A percentile compares a stretch with the other conserved stretches of the same genome.
These are phyloP conservation scores for Drosophila bifasciata DNA, from an alignment of 1,140 invertebrate species.

Conservation along the genomic window DNA sequence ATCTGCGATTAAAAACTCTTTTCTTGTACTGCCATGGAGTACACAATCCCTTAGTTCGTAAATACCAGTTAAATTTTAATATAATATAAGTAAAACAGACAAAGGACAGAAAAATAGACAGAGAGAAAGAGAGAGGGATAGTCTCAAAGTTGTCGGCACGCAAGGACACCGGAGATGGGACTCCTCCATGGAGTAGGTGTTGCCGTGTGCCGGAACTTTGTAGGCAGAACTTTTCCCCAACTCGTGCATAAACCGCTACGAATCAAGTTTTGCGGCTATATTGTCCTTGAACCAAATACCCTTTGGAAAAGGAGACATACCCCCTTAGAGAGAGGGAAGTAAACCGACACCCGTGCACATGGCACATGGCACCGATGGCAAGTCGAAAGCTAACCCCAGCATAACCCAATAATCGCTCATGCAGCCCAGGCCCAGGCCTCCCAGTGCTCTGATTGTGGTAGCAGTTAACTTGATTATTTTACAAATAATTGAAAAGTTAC, in stretches of 20 bases:
- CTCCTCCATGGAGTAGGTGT: slow-evolving; percentile 56
- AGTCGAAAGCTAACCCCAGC: neutral
- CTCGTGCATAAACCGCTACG: slow-evolving; percentile 55
- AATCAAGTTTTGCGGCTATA: slow-evolving; percentile 72
- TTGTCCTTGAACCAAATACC: slow-evolving; percentile 74
- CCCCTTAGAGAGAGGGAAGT: neutral
- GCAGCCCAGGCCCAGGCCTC: neutral
- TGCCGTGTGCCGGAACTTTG: slow-evolving; percentile 47
- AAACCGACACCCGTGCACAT: slow-evolving; percentile 7
- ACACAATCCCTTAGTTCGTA: slow-evolving; percentile 15
- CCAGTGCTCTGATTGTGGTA: slow-evolving; percentile 47
- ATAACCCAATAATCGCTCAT: slow-evolving; percentile 24
- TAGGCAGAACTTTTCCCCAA: slow-evolving; percentile 41
- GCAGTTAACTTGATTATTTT: slow-evolving; percentile 81
- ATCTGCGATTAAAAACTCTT: slow-evolving; percentile 13
- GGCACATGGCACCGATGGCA: slow-evolving; percentile 34
- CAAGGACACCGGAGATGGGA: slow-evolving; percentile 50
- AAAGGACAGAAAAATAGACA: slow-evolving; percentile 15
- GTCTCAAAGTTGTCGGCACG: slow-evolving; percentile 61
- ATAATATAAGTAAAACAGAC: slow-evolving; percentile 64
- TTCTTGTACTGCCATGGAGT: slow-evolving; percentile 35
- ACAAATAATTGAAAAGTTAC: slow-evolving; percentile 79
- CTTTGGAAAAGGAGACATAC: slow-evolving; percentile 21
- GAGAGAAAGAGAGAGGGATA: slow-evolving; percentile 7
- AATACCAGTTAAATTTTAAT: slow-evolving; percentile 61